Evolutionary conservation across 2,888 invertebrate species (phyloP).

Genomic region (Epinotia demarniana): DNA sequence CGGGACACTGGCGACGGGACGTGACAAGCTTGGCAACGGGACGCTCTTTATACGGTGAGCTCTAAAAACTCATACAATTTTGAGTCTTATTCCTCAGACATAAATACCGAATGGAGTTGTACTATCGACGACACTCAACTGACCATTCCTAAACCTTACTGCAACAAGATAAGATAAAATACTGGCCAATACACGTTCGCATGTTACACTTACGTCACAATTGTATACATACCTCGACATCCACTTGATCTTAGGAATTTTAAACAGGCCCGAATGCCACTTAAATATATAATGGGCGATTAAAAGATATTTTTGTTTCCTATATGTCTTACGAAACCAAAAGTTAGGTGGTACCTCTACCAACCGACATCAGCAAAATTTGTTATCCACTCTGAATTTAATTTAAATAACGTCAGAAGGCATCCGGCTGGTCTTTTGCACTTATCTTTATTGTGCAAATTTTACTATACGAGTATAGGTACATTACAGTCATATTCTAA

Average conservation of each 20-base stretch:
- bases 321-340: slow-evolving; percentile 1
- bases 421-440: no score
- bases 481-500: no score
- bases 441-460: no score
- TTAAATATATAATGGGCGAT: slow-evolving; percentile 5
- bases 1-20: slow-evolving; percentile 52
- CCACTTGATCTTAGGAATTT: slow-evolving; percentile 54
- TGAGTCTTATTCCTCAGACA: neutral
- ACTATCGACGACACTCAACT: neutral
- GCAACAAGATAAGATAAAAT: neutral
- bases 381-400: neutral
- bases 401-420: no score
- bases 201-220: slow-evolving; percentile 64
- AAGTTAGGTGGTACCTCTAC: neutral
- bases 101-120: neutral
- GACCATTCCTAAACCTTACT: neutral
- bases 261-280: slow-evolving; percentile 47
- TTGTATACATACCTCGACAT: slow-evolving; percentile 34
- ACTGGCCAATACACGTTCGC: slow-evolving; percentile 40
- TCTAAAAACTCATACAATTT: neutral
- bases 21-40: slow-evolving; percentile 66
- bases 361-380: no score
- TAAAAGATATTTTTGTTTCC: slow-evolving; percentile 23
- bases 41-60: slow-evolving; percentile 50
- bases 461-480: no score